phyloP scores from a whole-genome alignment of 2,113 vertebrate genomes.

The Junco hyemalis region DNA sequence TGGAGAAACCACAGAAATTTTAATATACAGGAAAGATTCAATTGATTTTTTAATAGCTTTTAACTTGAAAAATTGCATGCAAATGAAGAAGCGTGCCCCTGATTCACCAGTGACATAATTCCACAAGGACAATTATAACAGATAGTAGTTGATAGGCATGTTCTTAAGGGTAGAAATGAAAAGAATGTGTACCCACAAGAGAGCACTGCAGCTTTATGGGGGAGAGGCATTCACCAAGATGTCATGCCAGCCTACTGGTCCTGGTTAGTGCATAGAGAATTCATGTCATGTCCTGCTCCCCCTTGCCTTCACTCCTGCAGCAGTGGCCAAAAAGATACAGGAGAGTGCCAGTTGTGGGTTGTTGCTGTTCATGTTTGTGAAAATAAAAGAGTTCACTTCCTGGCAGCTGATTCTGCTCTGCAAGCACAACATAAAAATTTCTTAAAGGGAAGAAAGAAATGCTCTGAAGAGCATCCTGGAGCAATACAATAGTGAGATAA shows the following conservation, averaged over 20 bases:
- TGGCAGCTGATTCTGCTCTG: not conserved
- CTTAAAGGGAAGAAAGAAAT: slow-evolving; percentile 45
- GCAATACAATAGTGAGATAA: not conserved
- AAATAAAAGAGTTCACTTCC: not conserved
- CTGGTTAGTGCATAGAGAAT: not conserved
- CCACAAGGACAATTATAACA: not conserved
- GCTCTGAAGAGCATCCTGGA: slow-evolving; percentile 11
- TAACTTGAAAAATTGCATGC: not conserved
- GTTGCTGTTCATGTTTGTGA: not conserved
- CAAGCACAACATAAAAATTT: not conserved
- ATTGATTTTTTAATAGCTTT: not conserved
- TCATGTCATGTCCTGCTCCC: not conserved
- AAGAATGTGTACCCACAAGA: fast-evolving
- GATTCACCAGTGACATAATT: not conserved
- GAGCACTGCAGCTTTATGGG: not conserved
- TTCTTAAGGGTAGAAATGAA: not conserved
- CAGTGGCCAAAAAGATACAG: not conserved
- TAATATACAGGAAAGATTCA: not conserved
- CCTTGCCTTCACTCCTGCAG: not conserved
- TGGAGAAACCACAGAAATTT: not conserved
- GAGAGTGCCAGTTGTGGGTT: not conserved
- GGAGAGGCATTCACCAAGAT: not conserved
- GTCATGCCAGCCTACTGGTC: not conserved
- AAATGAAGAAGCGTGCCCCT: not conserved
- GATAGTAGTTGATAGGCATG: not conserved